Evolutionary conservation across 2,113 vertebrate genomes (phyloP), one percentile per base, ranked within the genome.

Genomic region (Cryptotis parvus): DNA sequence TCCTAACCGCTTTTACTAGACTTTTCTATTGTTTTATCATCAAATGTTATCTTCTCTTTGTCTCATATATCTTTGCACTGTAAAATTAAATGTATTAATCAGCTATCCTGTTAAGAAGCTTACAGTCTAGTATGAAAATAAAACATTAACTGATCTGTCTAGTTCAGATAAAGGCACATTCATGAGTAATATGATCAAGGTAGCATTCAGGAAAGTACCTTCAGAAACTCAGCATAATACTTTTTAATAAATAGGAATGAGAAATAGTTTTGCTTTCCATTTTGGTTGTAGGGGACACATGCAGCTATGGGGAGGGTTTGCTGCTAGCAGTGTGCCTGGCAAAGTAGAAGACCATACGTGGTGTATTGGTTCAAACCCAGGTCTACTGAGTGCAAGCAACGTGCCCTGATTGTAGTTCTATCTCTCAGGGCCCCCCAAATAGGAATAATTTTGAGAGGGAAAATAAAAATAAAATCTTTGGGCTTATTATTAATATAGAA

Each of bases 391-490:
- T n/a, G 5, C 45, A 49, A 49, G 45, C 10, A 9, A 49, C 10
- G 45, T 49, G 45, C 45, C 45, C 5, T 49, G 9, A 12, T 49
- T 14, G 9, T 49, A 49, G 45, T 49, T 45, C 45, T 49, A 49
- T 9, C 45, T 49, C 45, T 49, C 45, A 49, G 45, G 45, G 18
- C 55, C 18, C 3, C 55, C 18, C 20, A 22, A 37, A 45, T 37
- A 90, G 20, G 3, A 15, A 80, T 43, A 29, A 9, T 81, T 91
- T 80, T 72, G 80, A n/a, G 18, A 61, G 9, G 10, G 18, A 49
- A 74, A 88, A 65, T 78, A 72, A 75, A 94, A 75, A 31, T 55
- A 9, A 90, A 84, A 85, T 76, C 37, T 85, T 9, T 33, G 70
- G 10, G 52, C 43, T 58, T 58, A n/a, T 52, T 69, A 63, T 24